A percentile compares a stretch with the other conserved stretches of the same genome.
Evolutionary conservation across 2,113 vertebrate species (phyloP).

Genomic region (Arizona elegans): DNA sequence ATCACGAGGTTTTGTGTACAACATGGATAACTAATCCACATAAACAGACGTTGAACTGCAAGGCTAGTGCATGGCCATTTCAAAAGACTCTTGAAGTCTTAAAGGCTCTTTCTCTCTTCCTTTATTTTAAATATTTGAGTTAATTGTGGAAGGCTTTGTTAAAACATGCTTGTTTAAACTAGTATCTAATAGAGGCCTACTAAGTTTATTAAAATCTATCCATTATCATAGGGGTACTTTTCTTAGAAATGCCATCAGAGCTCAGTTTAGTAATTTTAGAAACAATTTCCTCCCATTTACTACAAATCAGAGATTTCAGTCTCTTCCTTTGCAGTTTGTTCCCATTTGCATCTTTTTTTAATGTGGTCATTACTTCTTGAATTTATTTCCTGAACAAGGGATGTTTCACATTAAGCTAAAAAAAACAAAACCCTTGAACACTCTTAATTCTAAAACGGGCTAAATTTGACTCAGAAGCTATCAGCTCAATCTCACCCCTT

Average conservation of each 20-base stretch:
- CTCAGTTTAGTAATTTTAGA: slow-evolving; percentile 18
- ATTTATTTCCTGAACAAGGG: background rate
- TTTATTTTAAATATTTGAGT: background rate
- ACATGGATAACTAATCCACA: background rate
- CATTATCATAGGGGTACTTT: slow-evolving; percentile 19
- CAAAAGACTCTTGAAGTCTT: background rate
- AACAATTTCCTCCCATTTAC: slow-evolving; percentile 43
- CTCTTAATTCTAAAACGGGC: background rate
- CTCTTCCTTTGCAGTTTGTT: slow-evolving; percentile 15
- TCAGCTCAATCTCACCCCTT: background rate
- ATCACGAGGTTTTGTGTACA: background rate
- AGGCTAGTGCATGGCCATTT: background rate
- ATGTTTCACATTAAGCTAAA: background rate
- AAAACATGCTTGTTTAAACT: background rate
- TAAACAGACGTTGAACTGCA: background rate
- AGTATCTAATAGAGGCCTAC: background rate
- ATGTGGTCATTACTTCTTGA: slow-evolving; percentile 6
- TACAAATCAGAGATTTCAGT: slow-evolving; percentile 31
- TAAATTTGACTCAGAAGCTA: background rate
- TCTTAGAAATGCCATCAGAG: slow-evolving; percentile 12
- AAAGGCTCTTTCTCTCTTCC: background rate
- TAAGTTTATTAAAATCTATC: slow-evolving; percentile 20
- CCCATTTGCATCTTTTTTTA: slow-evolving; percentile 38
- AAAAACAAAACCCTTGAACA: background rate
- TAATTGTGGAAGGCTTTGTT: background rate